Base-by-base conservation (phyloP, 2,888 invertebrate species). In the Limenitis camilla region DNA sequence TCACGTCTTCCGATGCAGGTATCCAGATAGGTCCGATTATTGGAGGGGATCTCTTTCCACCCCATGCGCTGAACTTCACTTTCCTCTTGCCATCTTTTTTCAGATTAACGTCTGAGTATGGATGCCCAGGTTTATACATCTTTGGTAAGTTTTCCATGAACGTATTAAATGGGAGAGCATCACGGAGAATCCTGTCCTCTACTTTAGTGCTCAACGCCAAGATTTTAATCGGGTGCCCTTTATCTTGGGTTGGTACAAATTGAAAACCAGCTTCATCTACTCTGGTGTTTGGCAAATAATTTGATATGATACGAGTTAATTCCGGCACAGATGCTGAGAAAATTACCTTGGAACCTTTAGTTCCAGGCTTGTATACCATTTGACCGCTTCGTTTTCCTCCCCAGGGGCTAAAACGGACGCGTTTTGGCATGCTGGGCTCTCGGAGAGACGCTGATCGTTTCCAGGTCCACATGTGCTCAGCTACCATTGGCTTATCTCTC, bases 11-110 rank as follows among this genome's bases (percentile, higher is more conserved):
- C 0, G 75, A 57, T 0, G 78, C 69, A 0, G 84, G 85, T 0
- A 79, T 81, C 86, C 86, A 86, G 33, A 87, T 83, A 0, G 86
- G 86, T 0, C 86, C 86, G n/a, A 87, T 86, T 33, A 87, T 81
- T 0, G 86, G 86, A 0, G 83, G 82, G 0, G 85, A 78, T 36
- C 86, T 67, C 55, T 87, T 86, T 0, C 87, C 87, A 0, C 86
- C 86, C 87, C 87, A 86, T 11, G 82, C 79, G 58, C 86, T 87
- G 49, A 87, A 87, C 55, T 86, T 86, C 5, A 85, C 81, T 68
- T 86, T 86, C 64, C 86, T 71, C 60, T 86, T 87, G 0, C 85
- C 86, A 52, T 86, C 84, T 49, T 80, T 85, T 61, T 83, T 86
- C 52, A 85, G 65, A 46, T 77, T 74, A 1, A 85, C 73, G 35